Base-by-base conservation (phyloP, 2,888 invertebrate species). In the Acrobasis repandana region DNA sequence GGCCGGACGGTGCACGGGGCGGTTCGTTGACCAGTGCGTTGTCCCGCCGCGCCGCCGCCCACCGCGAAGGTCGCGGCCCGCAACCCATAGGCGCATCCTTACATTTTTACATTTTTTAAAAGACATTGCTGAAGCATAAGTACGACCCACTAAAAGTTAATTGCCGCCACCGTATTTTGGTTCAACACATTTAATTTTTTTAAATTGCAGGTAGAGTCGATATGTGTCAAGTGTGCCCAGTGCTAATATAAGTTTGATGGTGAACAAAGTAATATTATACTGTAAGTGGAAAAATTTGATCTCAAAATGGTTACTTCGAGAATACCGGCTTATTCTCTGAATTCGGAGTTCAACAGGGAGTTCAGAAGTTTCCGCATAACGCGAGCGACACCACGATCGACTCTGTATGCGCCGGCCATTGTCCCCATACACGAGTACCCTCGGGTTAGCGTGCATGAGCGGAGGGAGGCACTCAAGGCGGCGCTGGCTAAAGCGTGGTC, bases 241-340 rank as follows among this genome's bases (percentile, higher is more conserved):
- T 90, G 85, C 79, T 82, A 80, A 83, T 79, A 83, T 80, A 80
- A 78, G 73, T 83, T 82, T 80, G 74, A 79, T 75, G 77, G 86
- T 85, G 85, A 83, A 82, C 76, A 77, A 82, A 80, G 73, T 79
- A 78, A 71, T 74, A 76, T 70, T 70, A 71, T 64, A 77, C 71
- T 76, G 63, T 68, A 74, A 84, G 82, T 83, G 86, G 85, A 83
- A 91, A 90, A 86, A 83, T 86, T 90, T 86, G 90, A 90, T 90
- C 91, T 92, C 92, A 92, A 88, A 88, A 94, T 94, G 94, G 93
- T 93, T 84, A 93, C 93, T 81, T 93, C 93, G 83, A 93, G 93
- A 82, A 93, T 94, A 89, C 94, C 94, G 68, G 94, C 93, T 83
- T 93, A 93, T 89, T 92, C 93, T 83, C 87, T 94, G 73, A 93